Base-by-base conservation (phyloP, 2,113 vertebrate genomes). In the Colinus virginianus region DNA sequence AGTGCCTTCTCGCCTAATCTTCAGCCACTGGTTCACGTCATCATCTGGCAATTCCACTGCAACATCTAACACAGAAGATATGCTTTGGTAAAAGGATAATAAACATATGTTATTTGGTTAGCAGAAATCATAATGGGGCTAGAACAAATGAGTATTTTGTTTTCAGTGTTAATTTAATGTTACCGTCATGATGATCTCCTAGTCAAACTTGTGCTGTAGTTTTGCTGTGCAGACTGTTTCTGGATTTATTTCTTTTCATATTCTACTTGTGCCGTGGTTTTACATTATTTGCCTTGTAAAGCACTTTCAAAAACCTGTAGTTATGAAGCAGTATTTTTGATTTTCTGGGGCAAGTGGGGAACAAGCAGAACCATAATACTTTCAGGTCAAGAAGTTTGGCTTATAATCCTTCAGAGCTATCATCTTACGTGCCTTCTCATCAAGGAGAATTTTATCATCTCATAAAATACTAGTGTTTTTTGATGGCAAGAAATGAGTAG, bases 171-270 rank as follows among this genome's bases (percentile, higher is more conserved):
- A 89, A 96, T 90, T 89, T 82, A 71, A n/a, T 75, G 36, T 18
- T 59, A 42, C 66, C 95, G 53, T 80, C 70, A 67, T 36, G 69
- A 42, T 59, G 83, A 76, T 91, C 63, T 83, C 86, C 53, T 15
- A 79, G 62, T 59, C 46, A 62, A 45, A 75, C 77, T 92, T 69
- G 59, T 81, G 40, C 63, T 81, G 68, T 87, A 93, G 36, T 95
- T 97, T 94, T 96, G 48, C 78, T 74, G 19, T 36, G 32, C 48
- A 90, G 69, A 46, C 18, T 72, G 5, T 72, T 96, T 77, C 80
- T 95, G 92, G 82, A 95, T 96, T 96, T 95, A 96, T 97, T 97
- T 93, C 51, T 70, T 96, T 97, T 96, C 75, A 92, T 53, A 81
- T 42, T 82, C 84, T 71, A 92, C 63, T 58, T 97, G 82, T 97